These are phyloP conservation scores for Hirtodrosophila histrioides DNA, from an alignment of 2,888 invertebrate genomes.

Conservation along the genomic window DNA sequence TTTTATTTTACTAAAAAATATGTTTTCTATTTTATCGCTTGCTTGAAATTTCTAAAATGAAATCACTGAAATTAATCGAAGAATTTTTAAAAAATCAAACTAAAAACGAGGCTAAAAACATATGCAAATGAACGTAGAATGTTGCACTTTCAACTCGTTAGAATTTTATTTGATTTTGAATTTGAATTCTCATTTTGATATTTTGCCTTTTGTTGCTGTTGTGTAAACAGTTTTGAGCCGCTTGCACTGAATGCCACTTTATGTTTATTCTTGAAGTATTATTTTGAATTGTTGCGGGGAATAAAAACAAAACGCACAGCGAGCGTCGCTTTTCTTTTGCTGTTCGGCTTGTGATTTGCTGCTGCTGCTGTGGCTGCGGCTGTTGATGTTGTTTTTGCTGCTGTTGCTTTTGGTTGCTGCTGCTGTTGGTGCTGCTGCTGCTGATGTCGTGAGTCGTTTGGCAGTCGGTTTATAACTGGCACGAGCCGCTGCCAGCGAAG, in stretches of 20 bases:
- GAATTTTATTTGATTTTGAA: slow-evolving; percentile 3
- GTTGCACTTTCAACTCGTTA: slow-evolving; percentile 8
- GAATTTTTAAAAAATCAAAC: background rate
- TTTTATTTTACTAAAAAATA: no score
- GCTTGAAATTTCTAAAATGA: background rate
- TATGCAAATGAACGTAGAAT: slow-evolving; percentile 1
- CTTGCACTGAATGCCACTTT: slow-evolving; percentile 37
- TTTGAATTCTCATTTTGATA: slow-evolving; percentile 23
- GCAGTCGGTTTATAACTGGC: slow-evolving; percentile 84
- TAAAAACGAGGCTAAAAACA: background rate
- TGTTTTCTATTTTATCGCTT: background rate
- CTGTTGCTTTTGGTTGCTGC: slow-evolving; percentile 33
- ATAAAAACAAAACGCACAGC: slow-evolving; percentile 49
- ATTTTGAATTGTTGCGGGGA: slow-evolving; percentile 27
- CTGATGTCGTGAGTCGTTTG: slow-evolving; percentile 79
- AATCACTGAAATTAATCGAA: slow-evolving; percentile 7
- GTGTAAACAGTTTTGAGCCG: slow-evolving; percentile 45
- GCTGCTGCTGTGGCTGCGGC: slow-evolving; percentile 39
- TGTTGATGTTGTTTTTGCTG: slow-evolving; percentile 45
- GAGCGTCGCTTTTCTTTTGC: slow-evolving; percentile 62
- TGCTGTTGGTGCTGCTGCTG: slow-evolving; percentile 48
- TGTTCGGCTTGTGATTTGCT: slow-evolving; percentile 53
- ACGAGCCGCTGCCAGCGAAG: slow-evolving; percentile 80
- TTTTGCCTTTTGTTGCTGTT: slow-evolving; percentile 46
- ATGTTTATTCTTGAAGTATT: slow-evolving; percentile 21